phyloP scores from a whole-genome alignment of 2,797 vertebrate species.

The Lerista edwardsae region DNA sequence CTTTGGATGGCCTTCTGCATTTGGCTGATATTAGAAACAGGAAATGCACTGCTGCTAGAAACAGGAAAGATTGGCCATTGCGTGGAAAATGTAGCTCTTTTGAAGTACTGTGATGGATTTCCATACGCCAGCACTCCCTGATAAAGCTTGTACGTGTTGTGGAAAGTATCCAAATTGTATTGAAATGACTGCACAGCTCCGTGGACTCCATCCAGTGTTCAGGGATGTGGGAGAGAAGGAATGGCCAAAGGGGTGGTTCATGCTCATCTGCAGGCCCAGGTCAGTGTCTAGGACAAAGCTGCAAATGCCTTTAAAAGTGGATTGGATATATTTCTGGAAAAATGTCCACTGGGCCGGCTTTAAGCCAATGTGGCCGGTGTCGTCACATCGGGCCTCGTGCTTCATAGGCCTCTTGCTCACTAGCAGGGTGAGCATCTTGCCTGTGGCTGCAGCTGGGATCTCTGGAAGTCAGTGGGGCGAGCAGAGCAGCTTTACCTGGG shows the following conservation, averaged over 20 bases:
- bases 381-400: no score
- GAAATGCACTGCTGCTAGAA: constrained; percentile 16
- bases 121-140: background rate
- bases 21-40: constrained; percentile 35
- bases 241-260: background rate
- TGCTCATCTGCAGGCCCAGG: background rate
- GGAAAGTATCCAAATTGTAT: background rate
- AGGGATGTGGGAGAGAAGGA: background rate
- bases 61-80: constrained; percentile 16
- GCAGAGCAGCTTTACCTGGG: no score
- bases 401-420: no score
- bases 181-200: background rate
- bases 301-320: no score
- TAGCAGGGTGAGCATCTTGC: no score
- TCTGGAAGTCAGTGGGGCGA: no score
- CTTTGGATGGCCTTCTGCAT: constrained; percentile 49
- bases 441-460: no score
- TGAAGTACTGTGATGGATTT: constrained; percentile 9
- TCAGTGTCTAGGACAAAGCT: no score
- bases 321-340: no score
- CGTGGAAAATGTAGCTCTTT: constrained; percentile 28
- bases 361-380: no score
- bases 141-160: background rate
- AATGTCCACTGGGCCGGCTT: no score
- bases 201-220: background rate